phyloP scores from a whole-genome alignment of 1,140 invertebrate species.

The Prorops nasuta region DNA sequence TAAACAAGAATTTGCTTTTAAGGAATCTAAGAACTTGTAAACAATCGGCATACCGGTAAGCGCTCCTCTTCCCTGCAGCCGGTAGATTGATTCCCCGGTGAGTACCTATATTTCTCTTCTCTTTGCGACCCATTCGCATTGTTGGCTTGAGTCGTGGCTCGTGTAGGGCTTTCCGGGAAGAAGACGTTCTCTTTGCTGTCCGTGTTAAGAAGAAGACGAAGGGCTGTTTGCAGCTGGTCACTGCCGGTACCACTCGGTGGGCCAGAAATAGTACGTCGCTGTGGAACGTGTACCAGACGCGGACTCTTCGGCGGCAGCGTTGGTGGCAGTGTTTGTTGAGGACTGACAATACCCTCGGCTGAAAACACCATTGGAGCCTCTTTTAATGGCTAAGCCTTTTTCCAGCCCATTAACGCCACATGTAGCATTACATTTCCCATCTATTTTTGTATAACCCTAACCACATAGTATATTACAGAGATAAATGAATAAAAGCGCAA shows the following conservation, averaged over 20 bases:
- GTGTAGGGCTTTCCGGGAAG: constrained; percentile 38
- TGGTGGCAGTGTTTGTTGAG: constrained; percentile 59
- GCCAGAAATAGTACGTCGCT: constrained; percentile 49
- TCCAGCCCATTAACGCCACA: too few species aligned
- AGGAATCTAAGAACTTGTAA: too few species aligned
- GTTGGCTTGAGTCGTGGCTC: constrained; percentile 17
- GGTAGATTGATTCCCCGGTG: constrained; percentile 44
- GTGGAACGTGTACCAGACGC: constrained; percentile 51
- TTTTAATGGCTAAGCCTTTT: too few species aligned
- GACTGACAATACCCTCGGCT: constrained; percentile 62
- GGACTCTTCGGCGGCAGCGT: constrained; percentile 59
- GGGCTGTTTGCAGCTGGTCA: constrained; percentile 76
- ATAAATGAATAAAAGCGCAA: too few species aligned
- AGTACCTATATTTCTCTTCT: constrained; percentile 48
- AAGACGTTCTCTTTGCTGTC: constrained; percentile 67
- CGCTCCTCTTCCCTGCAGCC: constrained; percentile 45
- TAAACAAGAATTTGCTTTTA: too few species aligned
- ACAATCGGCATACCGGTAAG: constrained; percentile 18
- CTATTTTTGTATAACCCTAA: too few species aligned
- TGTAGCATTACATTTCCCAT: too few species aligned
- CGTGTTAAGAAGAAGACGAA: constrained; percentile 71
- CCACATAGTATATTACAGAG: too few species aligned
- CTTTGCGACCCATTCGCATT: constrained; percentile 29
- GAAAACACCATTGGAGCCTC: too few species aligned
- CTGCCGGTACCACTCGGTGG: constrained; percentile 45